Conservation (phyloP, 2,797 vertebrate genomes). For the Mergus octosetaceus region DNA sequence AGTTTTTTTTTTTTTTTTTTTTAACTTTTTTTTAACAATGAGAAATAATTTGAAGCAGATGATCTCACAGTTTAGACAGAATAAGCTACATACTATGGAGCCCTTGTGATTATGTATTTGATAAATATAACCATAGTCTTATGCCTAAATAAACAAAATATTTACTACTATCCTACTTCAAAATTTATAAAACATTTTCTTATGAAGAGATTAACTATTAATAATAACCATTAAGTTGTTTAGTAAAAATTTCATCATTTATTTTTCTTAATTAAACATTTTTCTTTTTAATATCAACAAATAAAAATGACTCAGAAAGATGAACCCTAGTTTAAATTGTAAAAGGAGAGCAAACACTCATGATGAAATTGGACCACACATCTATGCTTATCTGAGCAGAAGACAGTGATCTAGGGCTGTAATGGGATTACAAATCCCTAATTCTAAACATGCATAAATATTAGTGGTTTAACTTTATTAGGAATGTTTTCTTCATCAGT, state of each 20-base stretch:
- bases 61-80: not conserved
- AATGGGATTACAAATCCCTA: constrained; percentile 27
- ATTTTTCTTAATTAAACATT: not conserved
- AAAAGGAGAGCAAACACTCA: not conserved
- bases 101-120: not conserved
- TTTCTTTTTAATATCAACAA: constrained; percentile 1
- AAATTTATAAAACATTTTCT: not conserved
- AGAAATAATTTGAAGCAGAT: not conserved
- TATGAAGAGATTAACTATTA: not conserved
- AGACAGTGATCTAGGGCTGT: constrained; percentile 11
- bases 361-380: not conserved
- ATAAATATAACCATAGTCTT: not conserved
- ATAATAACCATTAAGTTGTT: not conserved
- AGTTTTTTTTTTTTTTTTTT: not conserved
- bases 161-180: not conserved
- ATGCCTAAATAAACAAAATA: not conserved
- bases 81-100: not conserved
- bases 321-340: not conserved
- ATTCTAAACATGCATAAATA: constrained; percentile 46
- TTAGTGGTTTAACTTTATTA: constrained; percentile 48
- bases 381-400: not conserved
- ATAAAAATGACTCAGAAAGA: not conserved
- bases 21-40: not conserved
- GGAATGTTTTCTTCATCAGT: constrained; percentile 18
- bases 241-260: not conserved